Evolutionary conservation across 37 sponge, comb jelly and placozoan species (phyloP), one percentile per base, ranked within the genome.

Genomic region (Spongia lamella): DNA sequence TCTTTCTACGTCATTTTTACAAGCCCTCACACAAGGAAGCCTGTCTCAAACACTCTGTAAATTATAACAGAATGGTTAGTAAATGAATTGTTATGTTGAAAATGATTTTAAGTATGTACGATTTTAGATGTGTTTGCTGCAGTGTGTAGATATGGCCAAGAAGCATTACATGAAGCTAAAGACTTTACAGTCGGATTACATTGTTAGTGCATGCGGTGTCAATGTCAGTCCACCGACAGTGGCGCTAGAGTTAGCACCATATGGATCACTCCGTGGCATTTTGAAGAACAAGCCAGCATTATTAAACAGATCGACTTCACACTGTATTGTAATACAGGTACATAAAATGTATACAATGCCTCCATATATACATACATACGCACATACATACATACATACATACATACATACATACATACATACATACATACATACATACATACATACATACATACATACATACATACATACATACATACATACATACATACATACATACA

Each of bases 241-340:
- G 21, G 81, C 81, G 19, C 51, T 90, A 35, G 90, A 90, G 67
- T 34, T 57, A 21, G 53, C 90, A 6, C 90, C 90, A 38, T 65
- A 33, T 56, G 90, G 90, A 11, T 64, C 65, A 16, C 76, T 89
- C 31, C 57, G 61, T 16, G 34, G 56, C 3, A 38, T 75, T 62
- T 68, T 76, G 30, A 35, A 55, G 33, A 11, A 26, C 6, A 4
- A 50, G 26, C 35, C 63, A 22, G 20, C 21, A 51, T n/a, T 53
- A 53, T 64, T 86, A n/a, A 37, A 56, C 9, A 66, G 53, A 17
- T 43, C 30, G 31, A 53, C 27, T 49, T 62, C 68, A 7, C 89
- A 89, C 70, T 53, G 65, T 36, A 73, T 89, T 21, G 54, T 76
- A 52, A 63, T 89, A 37, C 89, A 89, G 84, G 89, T 83, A 21